Evolutionary conservation across 1,140 invertebrate species (phyloP), one percentile per base, ranked within the genome.

Genomic region (Conus ventricosus): DNA sequence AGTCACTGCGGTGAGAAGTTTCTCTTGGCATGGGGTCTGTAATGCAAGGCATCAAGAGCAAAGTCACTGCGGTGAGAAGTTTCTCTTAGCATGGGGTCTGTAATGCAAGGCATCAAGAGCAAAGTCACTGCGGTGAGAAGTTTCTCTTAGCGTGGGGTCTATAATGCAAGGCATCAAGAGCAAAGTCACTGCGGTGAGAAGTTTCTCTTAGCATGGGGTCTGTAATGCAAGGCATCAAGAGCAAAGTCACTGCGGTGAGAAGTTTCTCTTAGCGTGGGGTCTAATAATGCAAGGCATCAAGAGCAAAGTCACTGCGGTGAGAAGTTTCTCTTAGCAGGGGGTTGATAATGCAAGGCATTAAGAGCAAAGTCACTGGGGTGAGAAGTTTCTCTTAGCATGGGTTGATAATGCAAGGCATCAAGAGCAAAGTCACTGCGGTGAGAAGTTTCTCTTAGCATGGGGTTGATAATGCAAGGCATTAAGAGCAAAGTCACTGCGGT

Each of bases 261-360:
- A n/a, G n/a, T n/a, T n/a, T n/a, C n/a, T n/a, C n/a, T n/a, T n/a
- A n/a, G n/a, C n/a, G n/a, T n/a, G n/a, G n/a, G n/a, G n/a, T n/a
- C n/a, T n/a, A n/a, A n/a, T n/a, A n/a, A n/a, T n/a, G 96, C 96
- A 97, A 90, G 97, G 97, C 88, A 97, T 97, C 15, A 96, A 96
- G 92, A 96, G 96, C 27, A 97, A 97, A 95, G 96, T 98, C 63
- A 96, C 97, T 87, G 93, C 96, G 20, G 96, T 97, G 95, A 96
- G 95, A 95, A 20, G 17, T 25, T 8, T 75, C n/a, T 23, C 57
- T 60, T 60, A 39, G 39, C 39, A 39, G 0, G 39, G 39, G 39
- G 39, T 39, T 39, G 0, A 39, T 39, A 39, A 39, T 39, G 96
- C 96, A 97, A 90, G 97, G 97, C 88, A 97, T 97, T 13, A 96